Conservation (phyloP, 2,113 vertebrate species). For the Malurus alboscapulatus region DNA sequence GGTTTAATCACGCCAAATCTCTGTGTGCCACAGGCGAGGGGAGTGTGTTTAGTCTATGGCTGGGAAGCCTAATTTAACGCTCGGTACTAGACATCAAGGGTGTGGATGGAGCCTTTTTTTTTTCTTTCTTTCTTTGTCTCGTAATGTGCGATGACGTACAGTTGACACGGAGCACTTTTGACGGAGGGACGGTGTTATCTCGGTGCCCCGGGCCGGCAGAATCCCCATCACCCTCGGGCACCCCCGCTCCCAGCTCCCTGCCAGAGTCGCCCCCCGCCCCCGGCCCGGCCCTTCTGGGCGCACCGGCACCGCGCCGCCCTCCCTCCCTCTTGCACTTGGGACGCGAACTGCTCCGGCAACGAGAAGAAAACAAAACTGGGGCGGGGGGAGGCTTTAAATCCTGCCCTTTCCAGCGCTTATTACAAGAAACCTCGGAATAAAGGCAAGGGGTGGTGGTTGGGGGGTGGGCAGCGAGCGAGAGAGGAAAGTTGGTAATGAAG, state of each 20-base stretch:
- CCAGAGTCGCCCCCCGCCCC: not conserved
- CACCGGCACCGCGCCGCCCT: not conserved
- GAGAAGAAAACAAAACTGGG: not conserved
- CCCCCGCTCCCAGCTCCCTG: not conserved
- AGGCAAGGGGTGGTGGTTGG: not conserved
- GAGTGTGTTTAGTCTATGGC: constrained; percentile 30
- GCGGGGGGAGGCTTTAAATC: not conserved
- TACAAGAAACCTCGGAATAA: not conserved
- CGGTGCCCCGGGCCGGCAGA: not conserved
- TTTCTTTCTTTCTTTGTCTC: not conserved
- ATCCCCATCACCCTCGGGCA: not conserved
- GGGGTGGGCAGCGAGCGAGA: not conserved
- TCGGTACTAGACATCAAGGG: not conserved
- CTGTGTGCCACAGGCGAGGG: constrained; percentile 16
- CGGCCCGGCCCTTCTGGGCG: not conserved
- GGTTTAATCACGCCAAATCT: not conserved
- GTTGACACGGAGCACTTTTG: constrained; percentile 16
- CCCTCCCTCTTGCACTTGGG: constrained; percentile 7
- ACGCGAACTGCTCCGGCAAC: not conserved
- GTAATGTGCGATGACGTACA: constrained; percentile 34
- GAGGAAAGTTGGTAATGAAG: constrained; percentile 49
- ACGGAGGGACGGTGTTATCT: not conserved
- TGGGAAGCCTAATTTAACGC: constrained; percentile 19
- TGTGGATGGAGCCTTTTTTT: not conserved
- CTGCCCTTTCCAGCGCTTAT: not conserved